These are phyloP conservation scores for Monoplex corrugatus DNA, from an alignment of 2,888 invertebrate species.

Conservation along the genomic window DNA sequence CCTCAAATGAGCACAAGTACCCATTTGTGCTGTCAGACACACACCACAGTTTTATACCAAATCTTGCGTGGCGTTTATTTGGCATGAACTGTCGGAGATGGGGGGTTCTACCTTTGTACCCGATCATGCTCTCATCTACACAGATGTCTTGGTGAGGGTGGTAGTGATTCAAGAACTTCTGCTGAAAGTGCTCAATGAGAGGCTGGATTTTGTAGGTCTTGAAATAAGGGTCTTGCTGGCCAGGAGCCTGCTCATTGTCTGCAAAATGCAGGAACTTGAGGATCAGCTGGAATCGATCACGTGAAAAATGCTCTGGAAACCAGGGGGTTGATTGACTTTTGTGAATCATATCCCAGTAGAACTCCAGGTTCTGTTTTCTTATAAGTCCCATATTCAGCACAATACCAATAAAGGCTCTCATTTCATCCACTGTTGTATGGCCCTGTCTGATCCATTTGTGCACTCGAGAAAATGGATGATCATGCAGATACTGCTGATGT, in stretches of 20 bases:
- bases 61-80: background rate
- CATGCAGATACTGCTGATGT: background rate
- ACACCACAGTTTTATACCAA: slow-evolving; percentile 20
- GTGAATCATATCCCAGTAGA: slow-evolving; percentile 18
- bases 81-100: slow-evolving; percentile 11
- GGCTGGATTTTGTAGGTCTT: slow-evolving; percentile 21
- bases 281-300: slow-evolving; percentile 12
- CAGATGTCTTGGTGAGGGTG: background rate
- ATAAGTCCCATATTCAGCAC: slow-evolving; percentile 32
- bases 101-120: slow-evolving; percentile 23
- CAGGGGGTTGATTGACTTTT: slow-evolving; percentile 32
- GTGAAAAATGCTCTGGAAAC: slow-evolving; percentile 33
- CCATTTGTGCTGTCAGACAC: background rate
- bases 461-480: background rate
- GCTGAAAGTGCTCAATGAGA: slow-evolving; percentile 21
- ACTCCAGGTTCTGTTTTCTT: background rate
- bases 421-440: background rate
- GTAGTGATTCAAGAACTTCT: background rate
- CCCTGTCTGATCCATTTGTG: slow-evolving; percentile 32
- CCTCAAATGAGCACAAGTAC: slow-evolving; percentile 6
- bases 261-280: slow-evolving; percentile 44
- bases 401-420: slow-evolving; percentile 15
- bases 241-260: background rate
- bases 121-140: slow-evolving; percentile 42
- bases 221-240: background rate